A percentile compares a stretch with the other conserved stretches of the same genome.
These are phyloP conservation scores for Yponomeuta sedellus DNA, from an alignment of 2,888 invertebrate genomes.

Conservation along the genomic window DNA sequence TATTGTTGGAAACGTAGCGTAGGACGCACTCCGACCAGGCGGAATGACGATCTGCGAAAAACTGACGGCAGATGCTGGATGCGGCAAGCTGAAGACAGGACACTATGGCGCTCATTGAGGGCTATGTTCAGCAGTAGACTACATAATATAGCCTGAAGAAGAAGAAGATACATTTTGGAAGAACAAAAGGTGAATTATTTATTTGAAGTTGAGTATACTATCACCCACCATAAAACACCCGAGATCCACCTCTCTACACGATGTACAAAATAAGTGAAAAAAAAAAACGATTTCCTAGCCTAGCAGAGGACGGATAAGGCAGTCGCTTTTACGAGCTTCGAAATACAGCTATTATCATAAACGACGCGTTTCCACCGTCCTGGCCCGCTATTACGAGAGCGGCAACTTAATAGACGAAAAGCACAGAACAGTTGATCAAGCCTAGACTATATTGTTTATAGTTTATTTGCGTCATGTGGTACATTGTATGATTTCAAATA, in stretches of 20 bases:
- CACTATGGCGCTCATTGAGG: no score
- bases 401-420: slow-evolving; percentile 21
- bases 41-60: no score
- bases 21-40: no score
- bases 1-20: no score
- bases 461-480: no score
- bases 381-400: slow-evolving; percentile 38
- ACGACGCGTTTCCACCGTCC: slow-evolving; percentile 59
- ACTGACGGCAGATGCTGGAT: no score
- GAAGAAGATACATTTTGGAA: no score
- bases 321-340: slow-evolving; percentile 49
- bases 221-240: not conserved
- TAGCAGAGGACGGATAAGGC: slow-evolving; percentile 2
- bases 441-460: no score
- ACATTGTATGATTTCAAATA: no score
- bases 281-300: not conserved
- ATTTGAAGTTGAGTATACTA: not conserved
- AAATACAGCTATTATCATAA: slow-evolving; percentile 66
- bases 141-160: no score
- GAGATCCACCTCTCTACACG: not conserved
- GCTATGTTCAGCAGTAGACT: no score
- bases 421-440: not conserved
- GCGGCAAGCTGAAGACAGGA: no score
- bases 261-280: not conserved
- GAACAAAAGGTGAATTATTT: not conserved